Evolutionary conservation across 2,113 vertebrate genomes (phyloP), one percentile per base, ranked within the genome.

Genomic region (Holacanthus passer): DNA sequence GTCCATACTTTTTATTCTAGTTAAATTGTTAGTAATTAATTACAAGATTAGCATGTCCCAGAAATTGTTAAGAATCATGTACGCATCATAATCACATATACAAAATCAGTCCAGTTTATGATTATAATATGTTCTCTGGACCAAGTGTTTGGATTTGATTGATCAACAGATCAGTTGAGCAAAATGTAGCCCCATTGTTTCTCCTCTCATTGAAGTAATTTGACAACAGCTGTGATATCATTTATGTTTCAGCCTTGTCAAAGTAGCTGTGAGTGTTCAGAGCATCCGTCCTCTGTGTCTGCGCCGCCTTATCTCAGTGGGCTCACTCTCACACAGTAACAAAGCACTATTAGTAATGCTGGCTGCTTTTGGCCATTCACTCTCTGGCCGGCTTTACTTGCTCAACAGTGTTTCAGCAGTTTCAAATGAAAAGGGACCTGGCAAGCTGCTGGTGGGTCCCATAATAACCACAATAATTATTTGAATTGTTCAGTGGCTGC

Each of bases 381-480:
- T 65, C 0, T 78, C 56, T 37, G 62, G 3, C 24, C 31, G 60
- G 56, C 58, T 70, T 29, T 65, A 65, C 52, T 65, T 5, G 1
- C 50, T 80, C 62, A 29, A 37, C n/a, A 43, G 37, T 64, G 56
- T 80, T 87, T 69, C 24, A 48, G 41, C 55, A 59, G 24, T 59
- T 64, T 73, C 39, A 50, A 62, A 73, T 76, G 35, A 68, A 68
- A 77, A 58, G 68, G 37, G 24, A 77, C 32, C 63, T 73, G 66
- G 60, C 20, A 45, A 24, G 72, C 41, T 14, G 73, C 60, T 41
- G 72, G 43, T 27, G 53, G n/a, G 9, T 45, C n/a, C 64, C 35
- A 3, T 58, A 75, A 81, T 58, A 56, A 70, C 77, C 67, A 50
- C 60, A 52, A 37, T 81, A 78, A 90, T 88, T 45, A 82, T 71